Percentiles rank a stretch among this genome's conserved stretches.
Conservation (phyloP, 1,140 invertebrate genomes). For the Sarcophaga peregrina region DNA sequence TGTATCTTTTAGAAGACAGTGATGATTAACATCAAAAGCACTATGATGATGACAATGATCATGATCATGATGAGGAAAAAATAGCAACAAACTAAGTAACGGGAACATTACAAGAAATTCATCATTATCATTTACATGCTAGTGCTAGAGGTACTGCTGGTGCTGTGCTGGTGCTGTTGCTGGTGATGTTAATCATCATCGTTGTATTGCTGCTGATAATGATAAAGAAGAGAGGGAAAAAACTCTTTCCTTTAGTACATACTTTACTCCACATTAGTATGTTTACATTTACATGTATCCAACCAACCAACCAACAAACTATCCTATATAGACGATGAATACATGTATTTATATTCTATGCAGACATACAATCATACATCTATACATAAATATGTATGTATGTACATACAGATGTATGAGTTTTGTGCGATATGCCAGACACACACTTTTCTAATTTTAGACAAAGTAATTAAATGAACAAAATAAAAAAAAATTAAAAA, state of each 20-base stretch:
- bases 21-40: not conserved
- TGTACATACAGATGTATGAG: constrained; percentile 6
- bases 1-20: not conserved
- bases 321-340: too few relatives aligned
- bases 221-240: not conserved
- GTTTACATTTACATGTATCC: not conserved
- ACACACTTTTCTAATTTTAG: constrained; percentile 67
- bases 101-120: too few relatives aligned
- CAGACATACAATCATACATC: too few relatives aligned
- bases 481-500: constrained; percentile 25
- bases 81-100: too few relatives aligned
- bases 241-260: not conserved
- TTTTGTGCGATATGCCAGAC: constrained; percentile 62
- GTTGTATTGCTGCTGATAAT: not conserved
- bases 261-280: constrained; percentile 42
- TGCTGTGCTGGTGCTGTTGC: too few relatives aligned
- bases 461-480: constrained; percentile 64
- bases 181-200: too few relatives aligned
- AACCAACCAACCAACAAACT: too few relatives aligned
- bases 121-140: too few relatives aligned
- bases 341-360: too few relatives aligned
- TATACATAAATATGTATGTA: not conserved
- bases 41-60: constrained; percentile 50
- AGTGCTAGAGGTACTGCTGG: too few relatives aligned
- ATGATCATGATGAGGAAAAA: constrained; percentile 45